Percentiles rank a stretch among this genome's conserved stretches.
phyloP scores from a whole-genome alignment of 2,113 vertebrate genomes.

The Dendrocopos noguchii region DNA sequence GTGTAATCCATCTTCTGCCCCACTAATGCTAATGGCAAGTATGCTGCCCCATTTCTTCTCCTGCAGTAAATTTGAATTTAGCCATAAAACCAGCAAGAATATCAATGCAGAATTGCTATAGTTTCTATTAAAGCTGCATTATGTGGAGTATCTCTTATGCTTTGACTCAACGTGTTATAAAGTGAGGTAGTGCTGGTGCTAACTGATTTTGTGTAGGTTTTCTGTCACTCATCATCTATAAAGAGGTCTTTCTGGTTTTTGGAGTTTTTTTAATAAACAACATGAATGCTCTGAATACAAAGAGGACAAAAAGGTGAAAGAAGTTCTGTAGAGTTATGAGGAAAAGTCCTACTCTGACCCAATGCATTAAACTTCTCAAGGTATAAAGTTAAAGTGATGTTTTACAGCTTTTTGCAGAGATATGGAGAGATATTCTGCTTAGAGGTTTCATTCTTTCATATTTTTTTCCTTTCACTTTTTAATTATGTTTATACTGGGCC shows the following conservation, averaged over 20 bases:
- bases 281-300: neutral
- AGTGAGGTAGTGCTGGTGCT: neutral
- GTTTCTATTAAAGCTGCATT: neutral
- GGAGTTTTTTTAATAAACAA: rapidly evolving
- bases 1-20: neutral
- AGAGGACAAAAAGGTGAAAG: neutral
- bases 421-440: neutral
- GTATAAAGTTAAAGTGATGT: neutral
- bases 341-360: neutral
- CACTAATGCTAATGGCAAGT: neutral
- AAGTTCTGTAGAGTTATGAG: neutral
- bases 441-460: neutral
- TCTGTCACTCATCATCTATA: neutral
- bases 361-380: neutral
- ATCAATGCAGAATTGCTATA: neutral
- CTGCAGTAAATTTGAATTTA: neutral
- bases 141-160: neutral
- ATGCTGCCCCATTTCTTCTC: neutral
- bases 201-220: neutral
- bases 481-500: constrained; percentile 25
- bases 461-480: constrained; percentile 9
- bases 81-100: neutral
- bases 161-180: neutral
- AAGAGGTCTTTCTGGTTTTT: neutral
- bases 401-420: neutral